Conservation (phyloP, 2,888 invertebrate species). For the Brenthis daphne region DNA sequence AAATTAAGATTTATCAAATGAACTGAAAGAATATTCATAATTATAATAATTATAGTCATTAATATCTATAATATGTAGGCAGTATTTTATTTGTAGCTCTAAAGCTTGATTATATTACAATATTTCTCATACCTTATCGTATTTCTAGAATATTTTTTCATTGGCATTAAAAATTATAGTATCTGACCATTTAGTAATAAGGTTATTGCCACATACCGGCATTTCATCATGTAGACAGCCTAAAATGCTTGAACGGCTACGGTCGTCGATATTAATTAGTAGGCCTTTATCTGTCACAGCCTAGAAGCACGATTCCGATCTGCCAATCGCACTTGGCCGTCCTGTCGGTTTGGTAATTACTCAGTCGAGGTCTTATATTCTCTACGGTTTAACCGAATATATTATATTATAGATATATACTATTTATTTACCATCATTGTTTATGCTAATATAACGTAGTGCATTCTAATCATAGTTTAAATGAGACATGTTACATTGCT, state of each 20-base stretch:
- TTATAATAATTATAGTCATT: no score
- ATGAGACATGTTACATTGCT: no score
- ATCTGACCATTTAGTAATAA: neutral
- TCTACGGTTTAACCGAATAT: constrained; percentile 13
- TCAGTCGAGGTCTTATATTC: constrained; percentile 39
- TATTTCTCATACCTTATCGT: no score
- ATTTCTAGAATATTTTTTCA: no score
- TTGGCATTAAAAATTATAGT: no score
- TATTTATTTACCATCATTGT: neutral
- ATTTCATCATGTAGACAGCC: constrained; percentile 7
- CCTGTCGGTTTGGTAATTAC: constrained; percentile 55
- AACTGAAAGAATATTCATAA: no score
- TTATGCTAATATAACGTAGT: neutral
- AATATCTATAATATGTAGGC: no score
- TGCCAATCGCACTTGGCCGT: constrained; percentile 59
- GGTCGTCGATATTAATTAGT: constrained; percentile 53
- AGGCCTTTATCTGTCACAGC: constrained; percentile 56
- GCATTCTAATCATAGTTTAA: neutral
- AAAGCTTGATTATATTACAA: no score
- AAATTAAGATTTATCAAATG: no score
- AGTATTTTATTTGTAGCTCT: no score
- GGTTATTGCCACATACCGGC: constrained; percentile 6
- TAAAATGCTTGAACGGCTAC: constrained; percentile 15
- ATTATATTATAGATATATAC: neutral
- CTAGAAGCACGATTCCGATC: constrained; percentile 50